phyloP scores from a whole-genome alignment of 2,113 vertebrate genomes.

The Chionomys nivalis region DNA sequence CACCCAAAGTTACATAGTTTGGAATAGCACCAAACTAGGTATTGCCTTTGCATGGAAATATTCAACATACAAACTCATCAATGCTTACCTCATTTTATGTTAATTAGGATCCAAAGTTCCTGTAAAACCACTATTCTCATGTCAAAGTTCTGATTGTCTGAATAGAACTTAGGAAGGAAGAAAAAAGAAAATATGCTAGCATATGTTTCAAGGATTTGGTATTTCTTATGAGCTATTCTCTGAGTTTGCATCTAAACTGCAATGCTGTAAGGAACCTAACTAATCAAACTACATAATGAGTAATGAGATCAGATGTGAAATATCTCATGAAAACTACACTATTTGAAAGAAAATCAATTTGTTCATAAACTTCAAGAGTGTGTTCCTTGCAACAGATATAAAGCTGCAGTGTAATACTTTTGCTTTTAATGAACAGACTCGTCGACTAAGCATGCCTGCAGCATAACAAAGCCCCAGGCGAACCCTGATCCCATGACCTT shows the following conservation, averaged over 20 bases:
- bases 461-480: not conserved
- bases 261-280: conserved; percentile 18
- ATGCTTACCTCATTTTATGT: not conserved
- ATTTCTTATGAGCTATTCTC: conserved; percentile 55
- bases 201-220: conserved; percentile 39
- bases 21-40: not conserved
- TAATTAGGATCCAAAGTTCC: not conserved
- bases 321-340: not conserved
- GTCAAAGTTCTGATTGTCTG: conserved; percentile 38
- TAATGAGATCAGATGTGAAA: conserved; percentile 65
- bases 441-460: not conserved
- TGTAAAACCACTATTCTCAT: not conserved
- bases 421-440: conserved; percentile 44
- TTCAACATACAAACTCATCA: not conserved
- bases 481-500: not conserved
- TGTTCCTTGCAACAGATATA: conserved; percentile 27
- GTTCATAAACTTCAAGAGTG: conserved; percentile 22
- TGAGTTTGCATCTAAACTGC: not conserved
- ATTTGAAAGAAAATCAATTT: conserved; percentile 52
- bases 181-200: conserved; percentile 50
- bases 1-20: not conserved
- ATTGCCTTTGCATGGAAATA: rapidly evolving
- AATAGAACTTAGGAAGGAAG: conserved; percentile 28
- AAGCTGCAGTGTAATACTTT: not conserved
- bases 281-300: conserved; percentile 54